Evolutionary conservation across 1,140 invertebrate genomes (phyloP), one percentile per base, ranked within the genome.

Genomic region (Dolichoris vasculosae): DNA sequence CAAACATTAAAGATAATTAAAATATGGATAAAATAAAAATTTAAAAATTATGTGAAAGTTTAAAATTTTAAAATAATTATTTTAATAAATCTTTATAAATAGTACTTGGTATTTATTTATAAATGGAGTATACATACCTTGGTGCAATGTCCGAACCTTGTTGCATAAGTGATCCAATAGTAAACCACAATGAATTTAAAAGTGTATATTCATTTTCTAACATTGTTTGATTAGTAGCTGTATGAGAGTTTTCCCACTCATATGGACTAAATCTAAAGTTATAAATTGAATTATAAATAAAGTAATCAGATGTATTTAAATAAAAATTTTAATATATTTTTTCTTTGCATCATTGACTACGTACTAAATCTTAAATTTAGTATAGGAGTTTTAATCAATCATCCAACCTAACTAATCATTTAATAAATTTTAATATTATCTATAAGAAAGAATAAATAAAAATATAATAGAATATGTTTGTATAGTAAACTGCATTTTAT

Each of bases 101-200:
- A 64, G 3, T 64, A 64, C 13, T 30, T 15, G 6, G n/a, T 64
- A 64, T 1, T 64, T 8, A 23, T 59, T 30, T 2, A 30, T 30
- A n/a, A 75, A 75, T 9, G 15, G 1, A 46, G 26, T 46, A 59
- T 69, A 93, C 93, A 94, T 94, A 95, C 95, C 96, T 96, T 88
- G 96, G 96, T 87, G 97, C 96, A 92, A 98, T 96, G 95, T 98
- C 97, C 90, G 96, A 97, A 93, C 97, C 97, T 95, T 97, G 97
- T 95, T 97, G 97, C 97, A 98, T 97, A 91, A 98, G 95, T 89
- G 96, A 97, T 88, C 97, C 97, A 92, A 97, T 96, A 93, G 97
- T 97, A 94, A 97, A 97, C 97, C 97, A 97, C 88, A 97, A 95
- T 90, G 96, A 96, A 94, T 98, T 98, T 92, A 97, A 94, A 89